Evolutionary conservation across 2,113 vertebrate genomes (phyloP).

Genomic region (Brachirus orientalis): DNA sequence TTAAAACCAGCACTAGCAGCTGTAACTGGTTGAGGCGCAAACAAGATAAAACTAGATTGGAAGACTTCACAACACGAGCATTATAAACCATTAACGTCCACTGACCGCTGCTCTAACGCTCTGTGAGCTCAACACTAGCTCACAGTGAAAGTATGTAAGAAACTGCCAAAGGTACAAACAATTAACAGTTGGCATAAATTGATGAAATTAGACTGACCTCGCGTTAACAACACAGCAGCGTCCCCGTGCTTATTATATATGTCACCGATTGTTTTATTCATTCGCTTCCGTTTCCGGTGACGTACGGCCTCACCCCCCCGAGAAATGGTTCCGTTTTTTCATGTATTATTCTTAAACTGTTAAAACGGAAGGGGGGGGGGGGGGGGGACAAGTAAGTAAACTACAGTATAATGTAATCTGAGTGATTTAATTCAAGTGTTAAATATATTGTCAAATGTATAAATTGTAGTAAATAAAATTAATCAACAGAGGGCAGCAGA

Average conservation of each 20-base stretch:
- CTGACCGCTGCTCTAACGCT: background rate
- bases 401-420: no score
- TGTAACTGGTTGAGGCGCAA: no score
- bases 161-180: background rate
- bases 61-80: background rate
- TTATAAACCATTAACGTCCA: background rate
- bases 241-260: background rate
- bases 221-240: background rate
- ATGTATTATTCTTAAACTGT: no score
- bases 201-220: slow-evolving; percentile 52
- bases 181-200: background rate
- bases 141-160: background rate
- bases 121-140: no score
- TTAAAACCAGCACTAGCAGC: no score
- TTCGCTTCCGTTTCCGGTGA: slow-evolving; percentile 66
- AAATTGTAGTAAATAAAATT: background rate
- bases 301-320: background rate
- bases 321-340: background rate
- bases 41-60: no score
- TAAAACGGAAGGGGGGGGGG: no score
- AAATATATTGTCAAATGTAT: background rate
- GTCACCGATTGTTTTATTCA: slow-evolving; percentile 13
- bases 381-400: no score
- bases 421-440: no score
- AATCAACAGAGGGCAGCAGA: slow-evolving; percentile 52